Percentiles rank a stretch among this genome's conserved stretches.
Conservation (phyloP, 2,113 vertebrate genomes). For the Pelecanoides urinatrix region DNA sequence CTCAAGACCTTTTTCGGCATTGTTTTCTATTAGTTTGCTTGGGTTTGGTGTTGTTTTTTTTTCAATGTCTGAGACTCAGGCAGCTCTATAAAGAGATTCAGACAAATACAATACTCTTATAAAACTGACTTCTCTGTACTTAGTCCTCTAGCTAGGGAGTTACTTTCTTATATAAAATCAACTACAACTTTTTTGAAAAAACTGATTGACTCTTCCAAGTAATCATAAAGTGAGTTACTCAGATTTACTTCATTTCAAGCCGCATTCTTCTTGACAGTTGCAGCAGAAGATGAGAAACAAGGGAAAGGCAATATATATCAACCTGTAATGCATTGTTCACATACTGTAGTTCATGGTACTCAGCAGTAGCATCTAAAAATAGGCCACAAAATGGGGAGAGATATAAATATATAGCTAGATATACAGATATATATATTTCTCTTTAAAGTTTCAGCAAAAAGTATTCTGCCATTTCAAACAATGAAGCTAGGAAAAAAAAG, state of each 20-base stretch:
- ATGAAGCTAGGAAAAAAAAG: not conserved
- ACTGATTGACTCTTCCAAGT: not conserved
- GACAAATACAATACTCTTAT: not conserved
- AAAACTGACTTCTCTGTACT: not conserved
- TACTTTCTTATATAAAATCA: slow-evolving; percentile 10
- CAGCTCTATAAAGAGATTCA: not conserved
- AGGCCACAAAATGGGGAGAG: not conserved
- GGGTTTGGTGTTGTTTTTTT: not conserved
- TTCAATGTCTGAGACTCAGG: not conserved
- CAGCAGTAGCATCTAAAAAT: not conserved
- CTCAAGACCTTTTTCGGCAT: not conserved
- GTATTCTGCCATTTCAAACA: not conserved
- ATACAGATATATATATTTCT: not conserved
- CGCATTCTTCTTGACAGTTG: not conserved
- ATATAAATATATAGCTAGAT: not conserved
- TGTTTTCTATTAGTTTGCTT: not conserved
- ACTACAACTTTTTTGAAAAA: not conserved
- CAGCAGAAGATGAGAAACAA: not conserved
- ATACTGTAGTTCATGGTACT: not conserved
- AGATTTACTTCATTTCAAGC: slow-evolving; percentile 13
- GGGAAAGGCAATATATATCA: not conserved
- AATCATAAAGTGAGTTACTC: not conserved
- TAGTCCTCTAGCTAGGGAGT: not conserved
- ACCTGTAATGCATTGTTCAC: not conserved
- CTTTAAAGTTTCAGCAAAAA: not conserved